Base-by-base conservation (phyloP, 2,888 invertebrate genomes). In the Epirrhoe tristata region DNA sequence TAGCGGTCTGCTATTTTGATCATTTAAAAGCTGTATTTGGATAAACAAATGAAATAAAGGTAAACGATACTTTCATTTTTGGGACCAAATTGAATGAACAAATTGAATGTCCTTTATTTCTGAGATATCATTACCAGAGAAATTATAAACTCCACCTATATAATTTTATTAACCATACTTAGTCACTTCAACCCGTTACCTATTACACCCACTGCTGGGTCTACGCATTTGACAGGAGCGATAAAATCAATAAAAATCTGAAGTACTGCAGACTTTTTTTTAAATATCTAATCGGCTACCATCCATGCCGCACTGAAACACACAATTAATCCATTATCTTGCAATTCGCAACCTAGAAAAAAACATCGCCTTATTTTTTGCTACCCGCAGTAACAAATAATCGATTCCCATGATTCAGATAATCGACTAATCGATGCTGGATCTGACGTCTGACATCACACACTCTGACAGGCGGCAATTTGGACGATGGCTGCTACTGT, bases 401-500 rank as follows among this genome's bases (percentile, higher is more conserved):
- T 84, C 83, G 84, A 87, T 89, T 90, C 90, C 85, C 89, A 90
- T 88, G 86, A 81, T 83, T 77, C 65, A 72, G 70, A 71, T 73
- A 67, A 75, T 75, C 75, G 71, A 73, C 72, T 78, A 82, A 85
- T 84, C 79, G 74, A 71, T 71, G 73, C 76, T 73, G 76, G 79
- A 78, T 72, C 71, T 73, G 72, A 67, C 68, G 70, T 75, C 72
- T 77, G 76, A 76, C 72, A 75, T 73, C 70, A 65, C 51, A 58
- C 70, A 58, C 67, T 72, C 81, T 87, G 89, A 88, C 89, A 91
- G 85, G 74, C 78, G 56, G 77, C 82, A 89, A 90, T 91, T 90
- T 88, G 74, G 77, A 75, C 72, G 80, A 83, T 83, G 79, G 72
- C 64, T 60, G 89, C 90, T 90, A 85, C 87, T 80, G 88, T 86